phyloP scores from a whole-genome alignment of 2,113 vertebrate species.

The Todiramphus saurophagus region DNA sequence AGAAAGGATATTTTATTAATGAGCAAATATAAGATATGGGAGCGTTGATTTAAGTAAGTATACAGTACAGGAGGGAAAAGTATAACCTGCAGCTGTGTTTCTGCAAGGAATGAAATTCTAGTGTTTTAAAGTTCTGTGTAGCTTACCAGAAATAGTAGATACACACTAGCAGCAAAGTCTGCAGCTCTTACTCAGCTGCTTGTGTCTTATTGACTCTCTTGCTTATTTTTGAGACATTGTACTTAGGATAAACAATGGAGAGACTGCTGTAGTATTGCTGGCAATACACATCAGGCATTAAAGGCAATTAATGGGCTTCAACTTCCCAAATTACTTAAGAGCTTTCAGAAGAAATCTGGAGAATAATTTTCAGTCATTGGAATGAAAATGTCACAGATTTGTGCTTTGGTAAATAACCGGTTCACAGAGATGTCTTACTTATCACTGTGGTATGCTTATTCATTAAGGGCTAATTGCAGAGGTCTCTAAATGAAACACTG shows the following conservation, averaged over 20 bases:
- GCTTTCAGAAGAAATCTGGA: slow-evolving; percentile 57
- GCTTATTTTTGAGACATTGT: slow-evolving; percentile 38
- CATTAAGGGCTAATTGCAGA: slow-evolving; percentile 85
- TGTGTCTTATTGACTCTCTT: neutral
- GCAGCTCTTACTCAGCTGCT: neutral
- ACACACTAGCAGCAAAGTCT: neutral
- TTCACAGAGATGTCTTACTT: slow-evolving; percentile 77
- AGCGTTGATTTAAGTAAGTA: neutral
- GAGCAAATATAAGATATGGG: neutral
- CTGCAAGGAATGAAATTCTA: neutral
- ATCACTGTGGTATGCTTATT: slow-evolving; percentile 78
- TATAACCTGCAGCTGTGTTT: neutral
- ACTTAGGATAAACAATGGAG: neutral
- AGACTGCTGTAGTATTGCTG: neutral
- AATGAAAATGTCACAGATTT: slow-evolving; percentile 77
- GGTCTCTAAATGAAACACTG: slow-evolving; percentile 83
- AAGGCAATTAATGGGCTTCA: slow-evolving; percentile 67
- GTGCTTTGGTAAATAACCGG: slow-evolving; percentile 76
- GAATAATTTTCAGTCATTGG: slow-evolving; percentile 67
- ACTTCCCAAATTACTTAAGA: slow-evolving; percentile 68
- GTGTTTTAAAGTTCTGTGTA: neutral
- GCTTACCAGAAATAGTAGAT: neutral
- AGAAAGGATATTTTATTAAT: neutral
- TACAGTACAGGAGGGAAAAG: neutral
- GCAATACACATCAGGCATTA: slow-evolving; percentile 54